These are phyloP conservation scores for Mycetomoellerius zeteki DNA, from an alignment of 1,140 invertebrate species.

Conservation along the genomic window DNA sequence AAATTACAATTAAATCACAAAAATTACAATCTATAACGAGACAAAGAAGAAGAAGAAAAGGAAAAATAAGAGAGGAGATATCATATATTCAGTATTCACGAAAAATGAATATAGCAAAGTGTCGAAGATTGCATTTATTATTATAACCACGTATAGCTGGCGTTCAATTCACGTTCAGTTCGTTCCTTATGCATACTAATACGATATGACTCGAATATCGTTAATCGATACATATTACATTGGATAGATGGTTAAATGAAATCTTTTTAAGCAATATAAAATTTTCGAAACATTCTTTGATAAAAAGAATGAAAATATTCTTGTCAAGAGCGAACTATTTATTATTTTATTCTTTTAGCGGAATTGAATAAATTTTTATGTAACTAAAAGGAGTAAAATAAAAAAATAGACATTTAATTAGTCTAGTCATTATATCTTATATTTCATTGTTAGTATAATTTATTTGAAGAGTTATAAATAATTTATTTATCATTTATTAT, in stretches of 20 bases:
- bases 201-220: not conserved
- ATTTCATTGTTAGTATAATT: not conserved
- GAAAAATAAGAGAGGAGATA: not conserved
- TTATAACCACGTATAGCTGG: not conserved
- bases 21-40: not conserved
- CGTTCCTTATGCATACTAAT: conserved; percentile 6
- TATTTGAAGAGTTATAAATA: not conserved
- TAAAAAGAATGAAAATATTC: not conserved
- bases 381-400: not conserved
- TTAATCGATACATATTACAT: conserved; percentile 21
- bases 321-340: not conserved
- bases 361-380: not conserved
- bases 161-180: not conserved
- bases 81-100: not conserved
- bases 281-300: conserved; percentile 40
- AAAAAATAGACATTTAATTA: not conserved
- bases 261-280: conserved; percentile 8
- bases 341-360: not conserved
- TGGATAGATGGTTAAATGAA: conserved; percentile 15
- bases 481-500: not conserved
- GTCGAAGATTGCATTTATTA: conserved; percentile 17
- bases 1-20: not conserved
- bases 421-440: not conserved
- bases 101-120: not conserved
- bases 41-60: not conserved